Conservation (phyloP, 2,888 invertebrate species). For the Drosophila multiciliata region DNA sequence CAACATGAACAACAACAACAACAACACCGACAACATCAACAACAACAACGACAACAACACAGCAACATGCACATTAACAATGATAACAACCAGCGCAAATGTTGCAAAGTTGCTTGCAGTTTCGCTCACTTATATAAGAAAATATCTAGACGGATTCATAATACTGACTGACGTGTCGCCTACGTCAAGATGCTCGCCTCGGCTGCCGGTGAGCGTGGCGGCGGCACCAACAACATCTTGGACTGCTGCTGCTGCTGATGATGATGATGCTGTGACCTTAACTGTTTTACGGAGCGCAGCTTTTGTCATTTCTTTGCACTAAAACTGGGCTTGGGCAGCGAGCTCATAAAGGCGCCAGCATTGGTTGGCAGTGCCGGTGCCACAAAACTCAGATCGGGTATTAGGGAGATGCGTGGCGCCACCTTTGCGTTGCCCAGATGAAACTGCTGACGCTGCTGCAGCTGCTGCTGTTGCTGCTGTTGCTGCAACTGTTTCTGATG, state of each 20-base stretch:
- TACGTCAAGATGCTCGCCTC: constrained; percentile 67
- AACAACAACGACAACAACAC: constrained; percentile 32
- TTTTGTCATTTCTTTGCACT: constrained; percentile 84
- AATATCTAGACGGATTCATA: constrained; percentile 78
- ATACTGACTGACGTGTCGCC: constrained; percentile 64
- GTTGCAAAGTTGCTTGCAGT: constrained; percentile 18
- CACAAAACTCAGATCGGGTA: constrained; percentile 87
- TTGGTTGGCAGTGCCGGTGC: constrained; percentile 85
- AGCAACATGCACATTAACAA: constrained; percentile 49
- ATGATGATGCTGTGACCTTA: constrained; percentile 35
- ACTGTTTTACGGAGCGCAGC: constrained; percentile 68
- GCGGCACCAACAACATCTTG: constrained; percentile 30
- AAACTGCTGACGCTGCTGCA: constrained; percentile 67
- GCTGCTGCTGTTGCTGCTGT: constrained; percentile 33
- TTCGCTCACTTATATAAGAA: constrained; percentile 42
- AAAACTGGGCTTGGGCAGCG: constrained; percentile 82
- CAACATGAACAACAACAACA: constrained; percentile 35
- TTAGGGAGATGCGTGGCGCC: constrained; percentile 85
- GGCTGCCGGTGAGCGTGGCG: constrained; percentile 40
- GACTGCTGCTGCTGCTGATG: constrained; percentile 32
- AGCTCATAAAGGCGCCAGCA: constrained; percentile 82
- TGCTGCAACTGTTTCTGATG: constrained; percentile 45
- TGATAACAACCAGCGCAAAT: constrained; percentile 38
- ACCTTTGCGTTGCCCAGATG: constrained; percentile 82
- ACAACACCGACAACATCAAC: constrained; percentile 31